Percentiles rank a stretch among this genome's conserved stretches.
Evolutionary conservation across 2,113 vertebrate genomes (phyloP).

Genomic region (Bothrops jararaca): DNA sequence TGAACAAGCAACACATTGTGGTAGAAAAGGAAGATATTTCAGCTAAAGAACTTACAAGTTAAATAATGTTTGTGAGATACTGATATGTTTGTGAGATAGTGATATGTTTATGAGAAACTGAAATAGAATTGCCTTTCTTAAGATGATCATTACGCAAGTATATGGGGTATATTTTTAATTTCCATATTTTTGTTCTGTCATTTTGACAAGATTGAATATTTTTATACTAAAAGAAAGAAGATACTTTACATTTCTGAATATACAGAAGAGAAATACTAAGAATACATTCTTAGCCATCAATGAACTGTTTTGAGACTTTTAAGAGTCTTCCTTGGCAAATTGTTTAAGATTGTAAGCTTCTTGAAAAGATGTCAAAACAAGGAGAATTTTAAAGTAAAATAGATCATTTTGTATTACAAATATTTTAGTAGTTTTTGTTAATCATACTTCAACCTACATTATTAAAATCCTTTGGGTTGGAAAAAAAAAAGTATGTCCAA

Average conservation of each 20-base stretch:
- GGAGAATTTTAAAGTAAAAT: constrained; percentile 60
- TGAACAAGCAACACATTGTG: constrained; percentile 76
- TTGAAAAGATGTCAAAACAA: constrained; percentile 53
- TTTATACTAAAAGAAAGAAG: constrained; percentile 54
- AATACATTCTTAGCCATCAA: constrained; percentile 71
- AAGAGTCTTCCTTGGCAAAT: constrained; percentile 45
- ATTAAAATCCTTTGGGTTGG: constrained; percentile 34
- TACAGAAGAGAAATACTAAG: constrained; percentile 67
- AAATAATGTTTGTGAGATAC: constrained; percentile 26
- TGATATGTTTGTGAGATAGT: no score
- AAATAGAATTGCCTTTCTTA: constrained; percentile 57
- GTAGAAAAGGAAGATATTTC: constrained; percentile 87
- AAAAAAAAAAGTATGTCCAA: no score
- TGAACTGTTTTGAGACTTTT: constrained; percentile 60
- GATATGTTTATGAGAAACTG: constrained; percentile 69
- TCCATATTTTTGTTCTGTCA: constrained; percentile 30
- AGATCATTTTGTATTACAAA: constrained; percentile 65
- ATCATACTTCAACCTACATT: constrained; percentile 13
- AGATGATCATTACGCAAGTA: constrained; percentile 54
- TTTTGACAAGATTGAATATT: constrained; percentile 60
- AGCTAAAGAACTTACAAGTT: constrained; percentile 72
- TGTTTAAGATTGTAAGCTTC: constrained; percentile 59
- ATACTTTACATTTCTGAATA: constrained; percentile 52
- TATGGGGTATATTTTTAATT: constrained; percentile 48
- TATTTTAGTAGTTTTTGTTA: constrained; percentile 65